Evolutionary conservation across 64 coral and sea anemone species (phyloP).

Genomic region (Montipora foliosa): DNA sequence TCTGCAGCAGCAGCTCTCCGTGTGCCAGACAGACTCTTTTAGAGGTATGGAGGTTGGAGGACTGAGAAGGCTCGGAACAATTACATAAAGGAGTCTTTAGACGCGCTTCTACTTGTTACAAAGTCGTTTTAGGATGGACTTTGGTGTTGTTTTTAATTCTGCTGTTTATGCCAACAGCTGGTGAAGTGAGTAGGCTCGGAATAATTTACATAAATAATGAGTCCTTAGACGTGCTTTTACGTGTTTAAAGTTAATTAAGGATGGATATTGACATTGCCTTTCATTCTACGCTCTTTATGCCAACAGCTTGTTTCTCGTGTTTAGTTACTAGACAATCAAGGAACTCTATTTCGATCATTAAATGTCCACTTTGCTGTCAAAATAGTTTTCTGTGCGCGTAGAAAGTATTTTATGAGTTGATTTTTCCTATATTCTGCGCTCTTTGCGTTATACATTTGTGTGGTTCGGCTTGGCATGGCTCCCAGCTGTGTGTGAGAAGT

Average conservation of each 20-base stretch:
- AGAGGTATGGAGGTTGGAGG: constrained; percentile 25
- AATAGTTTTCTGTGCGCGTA: too few relatives aligned
- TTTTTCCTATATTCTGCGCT: too few relatives aligned
- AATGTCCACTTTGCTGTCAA: too few relatives aligned
- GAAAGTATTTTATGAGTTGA: too few relatives aligned
- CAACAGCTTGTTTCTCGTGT: too few relatives aligned
- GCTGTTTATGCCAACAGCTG: too few relatives aligned
- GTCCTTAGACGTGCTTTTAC: too few relatives aligned
- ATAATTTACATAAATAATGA: too few relatives aligned
- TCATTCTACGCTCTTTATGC: not conserved
- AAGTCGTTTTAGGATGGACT: not conserved
- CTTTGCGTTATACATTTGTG: not conserved
- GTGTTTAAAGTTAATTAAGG: too few relatives aligned
- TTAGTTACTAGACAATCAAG: not conserved
- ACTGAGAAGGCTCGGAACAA: constrained; percentile 46
- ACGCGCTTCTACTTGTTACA: constrained; percentile 21
- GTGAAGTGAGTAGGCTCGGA: not conserved
- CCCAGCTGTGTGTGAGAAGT: too few relatives aligned
- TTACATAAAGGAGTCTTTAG: constrained; percentile 31
- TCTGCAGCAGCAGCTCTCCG: constrained; percentile 27
- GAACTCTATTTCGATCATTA: too few relatives aligned
- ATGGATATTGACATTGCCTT: not conserved
- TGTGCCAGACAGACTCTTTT: constrained; percentile 27
- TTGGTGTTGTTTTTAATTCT: not conserved
- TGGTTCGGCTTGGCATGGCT: not conserved